Evolutionary conservation across 2,888 invertebrate species (phyloP), one percentile per base, ranked within the genome.

Genomic region (Agrochola circellaris): DNA sequence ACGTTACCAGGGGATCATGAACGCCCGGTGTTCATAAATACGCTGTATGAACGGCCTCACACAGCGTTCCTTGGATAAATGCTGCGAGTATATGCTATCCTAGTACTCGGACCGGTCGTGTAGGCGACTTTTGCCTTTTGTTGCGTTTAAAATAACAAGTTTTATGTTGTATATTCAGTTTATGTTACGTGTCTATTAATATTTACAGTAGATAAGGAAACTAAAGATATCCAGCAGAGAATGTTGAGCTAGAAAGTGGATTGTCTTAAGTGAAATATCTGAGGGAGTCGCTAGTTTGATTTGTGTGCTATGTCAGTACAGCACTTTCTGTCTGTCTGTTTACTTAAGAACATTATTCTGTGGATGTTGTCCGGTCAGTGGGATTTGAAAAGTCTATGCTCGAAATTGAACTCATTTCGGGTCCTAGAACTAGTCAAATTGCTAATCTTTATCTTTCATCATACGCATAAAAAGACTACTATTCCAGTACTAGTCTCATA

Each of bases 11-110:
- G 94, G 91, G 90, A 91, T 91, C 95, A 95, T 93, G 93, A 91
- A 84, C 84, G 89, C 81, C 89, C 88, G 93, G 94, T 94, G 95
- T 94, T 94, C 95, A 95, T 96, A 96, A 96, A 96, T 95, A 94
- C 94, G 92, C 91, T 91, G 93, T 93, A 94, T 94, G 94, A 92
- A 90, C 89, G 95, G 93, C 96, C 96, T 94, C 96, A 95, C 96
- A 95, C 95, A 90, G 93, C 91, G 96, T 88, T 89, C 90, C 91
- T 92, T 91, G 92, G 94, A 95, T 95, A 94, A 94, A 95, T 95
- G 82, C 83, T 82, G 71, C 68, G 34, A 77, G 86, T 77, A 77
- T 82, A 82, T 86, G 93, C 91, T 91, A 89, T 89, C 92, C 92
- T 92, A 93, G 92, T 93, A 90, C 88, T 83, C 89, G 90, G 90